These are phyloP conservation scores for Helleia helle DNA, from an alignment of 2,888 invertebrate genomes.

Conservation along the genomic window DNA sequence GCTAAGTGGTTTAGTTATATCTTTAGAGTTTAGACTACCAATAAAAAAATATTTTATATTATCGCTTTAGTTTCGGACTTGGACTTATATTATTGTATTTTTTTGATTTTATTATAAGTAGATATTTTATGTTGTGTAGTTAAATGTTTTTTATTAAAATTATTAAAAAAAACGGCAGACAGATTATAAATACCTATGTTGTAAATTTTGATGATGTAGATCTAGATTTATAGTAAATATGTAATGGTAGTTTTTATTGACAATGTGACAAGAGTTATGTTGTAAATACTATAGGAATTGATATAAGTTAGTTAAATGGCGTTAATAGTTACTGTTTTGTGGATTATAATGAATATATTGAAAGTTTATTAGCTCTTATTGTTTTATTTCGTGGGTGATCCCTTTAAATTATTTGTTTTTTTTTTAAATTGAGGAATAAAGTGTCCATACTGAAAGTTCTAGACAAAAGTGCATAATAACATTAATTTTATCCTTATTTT, in stretches of 20 bases:
- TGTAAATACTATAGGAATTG: slow-evolving; percentile 57
- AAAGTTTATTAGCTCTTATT: slow-evolving; percentile 50
- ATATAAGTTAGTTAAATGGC: slow-evolving; percentile 42
- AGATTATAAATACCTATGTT: not conserved
- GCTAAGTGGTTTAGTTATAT: too few species aligned
- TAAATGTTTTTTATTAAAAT: too few species aligned
- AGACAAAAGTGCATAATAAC: too few species aligned
- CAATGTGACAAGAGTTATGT: slow-evolving; percentile 23
- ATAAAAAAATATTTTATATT: too few species aligned
- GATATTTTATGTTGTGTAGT: too few species aligned
- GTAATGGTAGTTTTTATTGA: slow-evolving; percentile 12
- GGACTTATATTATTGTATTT: too few species aligned
- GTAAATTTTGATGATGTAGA: slow-evolving; percentile 2
- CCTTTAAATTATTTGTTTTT: not conserved
- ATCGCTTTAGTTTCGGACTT: too few species aligned
- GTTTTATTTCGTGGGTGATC: slow-evolving; percentile 27
- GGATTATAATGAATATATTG: slow-evolving; percentile 67
- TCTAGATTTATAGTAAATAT: not conserved
- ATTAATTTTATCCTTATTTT: too few species aligned
- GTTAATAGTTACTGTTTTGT: slow-evolving; percentile 67
- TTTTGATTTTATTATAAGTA: too few species aligned
- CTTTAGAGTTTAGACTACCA: too few species aligned
- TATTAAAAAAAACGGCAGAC: not conserved
- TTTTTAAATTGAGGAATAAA: too few species aligned
- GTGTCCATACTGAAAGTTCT: too few species aligned